phyloP scores from a whole-genome alignment of 2,113 vertebrate genomes.

The Silurus glanis region DNA sequence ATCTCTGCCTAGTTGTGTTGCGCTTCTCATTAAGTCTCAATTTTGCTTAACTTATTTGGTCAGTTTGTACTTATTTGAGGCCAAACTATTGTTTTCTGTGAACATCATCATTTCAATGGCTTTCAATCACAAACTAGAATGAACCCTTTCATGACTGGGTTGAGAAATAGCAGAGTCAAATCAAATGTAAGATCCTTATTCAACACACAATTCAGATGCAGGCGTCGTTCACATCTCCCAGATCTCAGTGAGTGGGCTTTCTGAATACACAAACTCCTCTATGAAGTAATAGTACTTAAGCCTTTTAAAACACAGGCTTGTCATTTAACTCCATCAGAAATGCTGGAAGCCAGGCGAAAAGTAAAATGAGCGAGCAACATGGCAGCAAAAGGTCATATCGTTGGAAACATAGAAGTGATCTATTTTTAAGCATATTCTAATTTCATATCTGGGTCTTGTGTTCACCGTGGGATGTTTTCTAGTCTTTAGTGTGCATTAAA shows the following conservation, averaged over 20 bases:
- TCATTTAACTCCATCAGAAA: not conserved
- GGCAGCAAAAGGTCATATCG: slow-evolving; percentile 8
- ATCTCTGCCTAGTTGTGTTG: not conserved
- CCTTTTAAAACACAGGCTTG: not conserved
- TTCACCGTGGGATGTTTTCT: not conserved
- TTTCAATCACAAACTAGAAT: slow-evolving; percentile 23
- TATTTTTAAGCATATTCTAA: not conserved
- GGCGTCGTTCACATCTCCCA: slow-evolving; percentile 27
- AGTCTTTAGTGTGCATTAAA: not conserved
- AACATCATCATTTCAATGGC: slow-evolving; percentile 16
- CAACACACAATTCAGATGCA: slow-evolving; percentile 28
- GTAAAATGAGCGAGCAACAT: not conserved
- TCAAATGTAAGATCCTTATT: slow-evolving; percentile 41
- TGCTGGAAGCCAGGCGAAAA: not conserved
- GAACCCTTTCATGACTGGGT: slow-evolving; percentile 34
- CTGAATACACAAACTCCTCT: slow-evolving; percentile 18
- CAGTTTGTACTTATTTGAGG: slow-evolving; percentile 26
- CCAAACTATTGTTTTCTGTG: slow-evolving; percentile 4
- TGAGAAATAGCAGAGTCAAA: slow-evolving; percentile 45
- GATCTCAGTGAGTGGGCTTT: slow-evolving; percentile 30
- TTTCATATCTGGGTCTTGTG: not conserved
- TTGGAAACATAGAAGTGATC: not conserved
- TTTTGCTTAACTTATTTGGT: not conserved
- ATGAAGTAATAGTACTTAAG: slow-evolving; percentile 12
- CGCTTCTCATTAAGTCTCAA: slow-evolving; percentile 25